Conservation (phyloP, 1,140 invertebrate species). For the Drosophila setifemur region DNA sequence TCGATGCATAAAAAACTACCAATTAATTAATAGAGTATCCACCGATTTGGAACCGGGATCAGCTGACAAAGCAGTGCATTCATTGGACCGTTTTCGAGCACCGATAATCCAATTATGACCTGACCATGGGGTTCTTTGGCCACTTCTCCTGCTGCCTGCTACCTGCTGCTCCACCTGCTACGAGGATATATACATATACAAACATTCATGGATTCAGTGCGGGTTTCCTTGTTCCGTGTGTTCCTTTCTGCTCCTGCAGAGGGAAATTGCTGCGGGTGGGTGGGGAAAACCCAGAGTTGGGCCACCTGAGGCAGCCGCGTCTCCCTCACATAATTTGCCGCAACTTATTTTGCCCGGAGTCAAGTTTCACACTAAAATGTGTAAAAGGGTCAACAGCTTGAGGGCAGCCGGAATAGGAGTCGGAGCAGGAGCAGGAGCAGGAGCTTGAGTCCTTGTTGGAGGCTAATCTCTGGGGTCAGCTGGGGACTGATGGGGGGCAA, state of each 20-base stretch:
- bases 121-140: conserved; percentile 42
- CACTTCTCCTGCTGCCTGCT: conserved; percentile 2
- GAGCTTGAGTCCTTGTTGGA: conserved; percentile 12
- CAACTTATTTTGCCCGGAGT: conserved; percentile 67
- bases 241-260: not conserved
- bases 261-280: not conserved
- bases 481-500: not conserved
- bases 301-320: conserved; percentile 22
- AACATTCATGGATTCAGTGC: too few species aligned
- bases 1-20: not conserved
- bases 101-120: conserved; percentile 74
- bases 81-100: conserved; percentile 60
- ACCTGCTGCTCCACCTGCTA: not conserved
- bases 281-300: not conserved
- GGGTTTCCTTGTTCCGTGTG: conserved; percentile 5
- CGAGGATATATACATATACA: too few species aligned
- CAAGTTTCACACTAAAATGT: conserved; percentile 72
- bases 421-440: conserved; percentile 3
- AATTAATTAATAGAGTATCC: conserved; percentile 27
- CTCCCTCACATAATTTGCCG: conserved; percentile 62
- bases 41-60: conserved; percentile 21
- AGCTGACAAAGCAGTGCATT: conserved; percentile 50
- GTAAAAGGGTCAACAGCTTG: conserved; percentile 65
- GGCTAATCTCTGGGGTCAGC: conserved; percentile 59
- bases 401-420: not conserved